Percentiles rank a stretch among this genome's conserved stretches.
Conservation (phyloP, 2,797 vertebrate species). For the Phalanger gymnotis region DNA sequence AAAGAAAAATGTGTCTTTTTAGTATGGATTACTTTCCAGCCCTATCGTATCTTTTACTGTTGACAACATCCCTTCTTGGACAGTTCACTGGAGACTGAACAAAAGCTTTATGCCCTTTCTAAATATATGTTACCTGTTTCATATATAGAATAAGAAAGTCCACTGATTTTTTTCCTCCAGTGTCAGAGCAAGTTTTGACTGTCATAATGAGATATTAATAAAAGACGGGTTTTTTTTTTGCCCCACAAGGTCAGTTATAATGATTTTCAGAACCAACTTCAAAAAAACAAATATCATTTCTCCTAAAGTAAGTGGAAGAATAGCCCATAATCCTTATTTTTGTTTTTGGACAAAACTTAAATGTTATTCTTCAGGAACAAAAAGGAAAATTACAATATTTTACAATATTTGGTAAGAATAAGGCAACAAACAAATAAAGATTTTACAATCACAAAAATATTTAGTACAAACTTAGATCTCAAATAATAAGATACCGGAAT, state of each 20-base stretch:
- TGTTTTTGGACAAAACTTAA: neutral
- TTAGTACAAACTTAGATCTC: neutral
- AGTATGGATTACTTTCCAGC: neutral
- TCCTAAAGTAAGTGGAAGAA: neutral
- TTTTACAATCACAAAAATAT: neutral
- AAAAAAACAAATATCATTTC: neutral
- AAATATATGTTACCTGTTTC: neutral
- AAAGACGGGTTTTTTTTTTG: neutral
- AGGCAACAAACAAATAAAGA: neutral
- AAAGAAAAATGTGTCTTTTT: neutral
- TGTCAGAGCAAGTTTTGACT: neutral
- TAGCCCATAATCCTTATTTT: neutral
- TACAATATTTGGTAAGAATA: neutral
- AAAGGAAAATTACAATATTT: constrained; percentile 36
- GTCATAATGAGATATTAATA: neutral
- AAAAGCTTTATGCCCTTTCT: neutral
- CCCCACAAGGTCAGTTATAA: neutral
- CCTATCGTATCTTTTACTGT: neutral
- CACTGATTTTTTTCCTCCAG: neutral
- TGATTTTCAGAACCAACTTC: neutral
- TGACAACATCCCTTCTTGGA: neutral
- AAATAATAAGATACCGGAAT: constrained; percentile 6
- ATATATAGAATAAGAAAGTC: neutral
- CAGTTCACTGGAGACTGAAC: neutral
- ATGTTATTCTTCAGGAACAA: neutral